Evolutionary conservation across 2,113 vertebrate species (phyloP).

Genomic region (Gopherus evgoodei): DNA sequence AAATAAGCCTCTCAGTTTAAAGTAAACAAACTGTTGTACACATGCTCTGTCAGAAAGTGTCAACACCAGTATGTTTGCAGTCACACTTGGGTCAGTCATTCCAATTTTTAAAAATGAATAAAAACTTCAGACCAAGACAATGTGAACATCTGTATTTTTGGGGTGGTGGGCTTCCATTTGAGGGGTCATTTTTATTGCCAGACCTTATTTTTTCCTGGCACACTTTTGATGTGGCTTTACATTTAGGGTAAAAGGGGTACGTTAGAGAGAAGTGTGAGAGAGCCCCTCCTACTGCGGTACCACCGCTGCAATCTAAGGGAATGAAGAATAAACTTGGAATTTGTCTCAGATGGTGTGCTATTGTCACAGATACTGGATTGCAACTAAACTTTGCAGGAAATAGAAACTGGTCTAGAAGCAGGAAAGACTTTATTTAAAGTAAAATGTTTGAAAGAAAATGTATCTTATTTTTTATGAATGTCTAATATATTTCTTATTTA

Average conservation of each 20-base stretch:
- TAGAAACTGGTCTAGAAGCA: conserved; percentile 25
- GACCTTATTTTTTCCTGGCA: conserved; percentile 18
- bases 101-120: background rate
- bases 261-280: conserved; percentile 32
- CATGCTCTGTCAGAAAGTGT: background rate
- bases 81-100: background rate
- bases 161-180: background rate
- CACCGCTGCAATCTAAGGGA: background rate
- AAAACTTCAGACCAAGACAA: background rate
- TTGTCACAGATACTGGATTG: background rate
- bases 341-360: background rate
- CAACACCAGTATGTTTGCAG: too few species aligned
- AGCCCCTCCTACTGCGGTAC: conserved; percentile 11
- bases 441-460: background rate
- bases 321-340: conserved; percentile 25
- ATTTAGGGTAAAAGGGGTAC: background rate
- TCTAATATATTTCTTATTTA: conserved; percentile 34
- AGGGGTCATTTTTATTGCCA: background rate
- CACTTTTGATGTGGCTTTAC: conserved; percentile 4
- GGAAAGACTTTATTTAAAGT: background rate
- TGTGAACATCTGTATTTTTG: conserved; percentile 28
- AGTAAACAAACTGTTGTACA: background rate
- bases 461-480: background rate
- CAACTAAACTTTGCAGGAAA: conserved; percentile 1
- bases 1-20: background rate